A percentile compares a stretch with the other conserved stretches of the same genome.
These are phyloP conservation scores for Gavia stellata DNA, from an alignment of 2,113 vertebrate genomes.

Conservation along the genomic window DNA sequence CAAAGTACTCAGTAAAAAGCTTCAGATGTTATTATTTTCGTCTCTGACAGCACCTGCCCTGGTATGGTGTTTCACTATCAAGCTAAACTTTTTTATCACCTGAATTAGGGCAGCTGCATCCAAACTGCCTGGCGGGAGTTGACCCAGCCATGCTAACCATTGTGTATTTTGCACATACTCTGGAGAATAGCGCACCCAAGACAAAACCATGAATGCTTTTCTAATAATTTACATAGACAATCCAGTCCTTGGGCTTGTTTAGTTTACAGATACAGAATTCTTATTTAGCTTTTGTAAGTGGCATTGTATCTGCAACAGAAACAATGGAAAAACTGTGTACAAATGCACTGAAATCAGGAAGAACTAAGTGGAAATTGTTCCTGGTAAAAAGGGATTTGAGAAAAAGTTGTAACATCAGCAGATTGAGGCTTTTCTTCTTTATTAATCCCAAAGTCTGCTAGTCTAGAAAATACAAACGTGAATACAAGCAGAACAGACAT, in stretches of 20 bases:
- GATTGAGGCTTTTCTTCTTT: neutral
- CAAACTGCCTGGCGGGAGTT: neutral
- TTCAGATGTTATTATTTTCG: neutral
- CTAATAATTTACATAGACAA: neutral
- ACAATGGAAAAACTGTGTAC: neutral
- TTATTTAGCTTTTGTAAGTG: neutral
- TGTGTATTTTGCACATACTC: neutral
- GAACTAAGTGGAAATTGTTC: neutral
- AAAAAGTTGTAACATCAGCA: neutral
- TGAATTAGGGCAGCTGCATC: neutral
- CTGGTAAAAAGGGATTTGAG: neutral
- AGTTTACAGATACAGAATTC: neutral
- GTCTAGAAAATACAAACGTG: neutral
- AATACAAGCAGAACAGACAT: neutral
- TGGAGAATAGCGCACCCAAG: neutral
- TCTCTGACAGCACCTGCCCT: neutral
- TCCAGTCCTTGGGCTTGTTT: neutral
- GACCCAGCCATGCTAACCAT: neutral
- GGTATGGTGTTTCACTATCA: neutral
- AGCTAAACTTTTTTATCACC: neutral
- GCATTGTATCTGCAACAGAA: neutral
- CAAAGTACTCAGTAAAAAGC: neutral
- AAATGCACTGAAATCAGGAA: neutral
- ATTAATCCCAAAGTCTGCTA: neutral
- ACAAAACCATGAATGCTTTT: neutral